phyloP scores from a whole-genome alignment of 1,140 invertebrate species.

The Polypedilum pembai region DNA sequence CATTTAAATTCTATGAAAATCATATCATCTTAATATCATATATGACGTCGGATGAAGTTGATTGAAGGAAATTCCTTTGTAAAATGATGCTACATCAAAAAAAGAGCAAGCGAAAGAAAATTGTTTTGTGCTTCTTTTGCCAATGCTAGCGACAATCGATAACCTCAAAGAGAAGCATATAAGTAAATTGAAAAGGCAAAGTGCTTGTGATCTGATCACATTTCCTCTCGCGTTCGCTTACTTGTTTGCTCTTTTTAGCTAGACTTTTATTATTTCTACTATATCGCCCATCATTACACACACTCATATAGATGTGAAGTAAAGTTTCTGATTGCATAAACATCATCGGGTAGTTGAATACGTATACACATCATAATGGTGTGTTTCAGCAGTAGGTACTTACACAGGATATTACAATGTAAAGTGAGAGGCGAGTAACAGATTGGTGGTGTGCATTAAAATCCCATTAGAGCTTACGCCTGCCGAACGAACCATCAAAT shows the following conservation, averaged over 20 bases:
- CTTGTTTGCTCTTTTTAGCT: too few relatives aligned
- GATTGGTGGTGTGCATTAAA: slow-evolving; percentile 24
- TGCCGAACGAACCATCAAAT: slow-evolving; percentile 4
- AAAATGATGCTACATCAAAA: slow-evolving; percentile 12
- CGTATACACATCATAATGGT: background rate
- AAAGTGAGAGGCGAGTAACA: slow-evolving; percentile 21
- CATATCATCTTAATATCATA: background rate
- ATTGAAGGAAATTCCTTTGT: slow-evolving; percentile 23
- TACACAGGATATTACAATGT: slow-evolving; percentile 25
- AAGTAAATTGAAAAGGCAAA: slow-evolving; percentile 4
- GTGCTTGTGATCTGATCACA: slow-evolving; percentile 10
- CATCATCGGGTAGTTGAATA: slow-evolving; percentile 1
- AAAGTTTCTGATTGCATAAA: background rate
- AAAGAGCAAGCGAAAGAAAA: background rate
- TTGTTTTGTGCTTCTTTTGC: slow-evolving; percentile 14
- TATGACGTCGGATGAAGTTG: slow-evolving; percentile 8
- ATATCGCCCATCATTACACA: too few relatives aligned
- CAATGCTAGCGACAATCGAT: background rate
- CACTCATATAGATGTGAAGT: background rate
- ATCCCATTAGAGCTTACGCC: slow-evolving; percentile 15
- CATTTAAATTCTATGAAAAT: background rate
- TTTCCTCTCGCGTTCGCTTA: background rate
- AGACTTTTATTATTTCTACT: too few relatives aligned
- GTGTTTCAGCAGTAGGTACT: background rate
- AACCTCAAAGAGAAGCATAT: slow-evolving; percentile 1